These are phyloP conservation scores for Gallinago media DNA, from an alignment of 2,113 vertebrate genomes.

Conservation along the genomic window DNA sequence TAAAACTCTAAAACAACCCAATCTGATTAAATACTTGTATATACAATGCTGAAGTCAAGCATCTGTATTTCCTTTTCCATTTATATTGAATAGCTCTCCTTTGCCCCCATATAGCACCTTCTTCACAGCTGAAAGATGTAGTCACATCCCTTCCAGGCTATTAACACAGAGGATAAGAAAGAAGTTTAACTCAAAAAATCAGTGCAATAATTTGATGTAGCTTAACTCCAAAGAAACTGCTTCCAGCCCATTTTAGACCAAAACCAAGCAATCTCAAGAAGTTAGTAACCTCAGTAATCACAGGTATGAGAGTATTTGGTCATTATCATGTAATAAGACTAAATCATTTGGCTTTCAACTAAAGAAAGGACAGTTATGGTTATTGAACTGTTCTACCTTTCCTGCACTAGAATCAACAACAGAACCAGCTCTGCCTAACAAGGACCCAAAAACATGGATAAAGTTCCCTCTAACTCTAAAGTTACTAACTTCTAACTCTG, in stretches of 20 bases:
- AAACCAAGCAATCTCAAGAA: not conserved
- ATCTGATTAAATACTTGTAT: not conserved
- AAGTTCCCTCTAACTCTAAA: not conserved
- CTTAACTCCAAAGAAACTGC: not conserved
- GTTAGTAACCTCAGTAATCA: not conserved
- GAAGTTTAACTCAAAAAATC: not conserved
- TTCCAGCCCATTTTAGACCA: not conserved
- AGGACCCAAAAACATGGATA: not conserved
- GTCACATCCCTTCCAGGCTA: not conserved
- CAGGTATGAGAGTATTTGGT: not conserved
- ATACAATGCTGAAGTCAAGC: not conserved
- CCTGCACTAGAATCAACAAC: not conserved
- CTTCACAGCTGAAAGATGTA: not conserved
- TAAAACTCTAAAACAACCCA: not conserved
- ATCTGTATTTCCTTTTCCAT: not conserved
- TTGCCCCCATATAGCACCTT: not conserved
- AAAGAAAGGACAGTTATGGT: not conserved
- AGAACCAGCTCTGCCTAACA: not conserved
- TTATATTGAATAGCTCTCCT: not conserved
- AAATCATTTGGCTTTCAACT: not conserved
- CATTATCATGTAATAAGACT: not conserved
- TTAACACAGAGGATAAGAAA: not conserved
- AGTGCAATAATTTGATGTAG: not conserved
- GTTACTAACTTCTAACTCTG: not conserved
- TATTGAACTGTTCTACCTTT: not conserved